Percentiles rank a stretch among this genome's conserved stretches.
Evolutionary conservation across 1,140 invertebrate species (phyloP).

Genomic region (Lepidurus apus): DNA sequence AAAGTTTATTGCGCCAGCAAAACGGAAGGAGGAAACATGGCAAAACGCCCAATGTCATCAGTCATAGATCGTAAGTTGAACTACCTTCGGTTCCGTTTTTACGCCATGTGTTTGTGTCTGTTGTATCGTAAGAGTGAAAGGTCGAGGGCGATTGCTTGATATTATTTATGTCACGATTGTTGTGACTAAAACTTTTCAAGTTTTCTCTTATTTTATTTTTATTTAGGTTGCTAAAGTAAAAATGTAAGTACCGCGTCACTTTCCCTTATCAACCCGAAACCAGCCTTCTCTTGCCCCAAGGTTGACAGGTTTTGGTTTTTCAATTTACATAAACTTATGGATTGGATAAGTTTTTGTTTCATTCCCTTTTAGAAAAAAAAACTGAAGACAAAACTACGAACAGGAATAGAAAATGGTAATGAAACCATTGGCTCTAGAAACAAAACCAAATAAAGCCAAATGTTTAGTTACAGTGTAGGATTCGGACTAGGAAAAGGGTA

Average conservation of each 20-base stretch:
- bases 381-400: too few relatives aligned
- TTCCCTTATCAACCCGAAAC: background rate
- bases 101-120: too few relatives aligned
- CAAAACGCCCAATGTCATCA: constrained; percentile 19
- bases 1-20: background rate
- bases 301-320: constrained; percentile 1
- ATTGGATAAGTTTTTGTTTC: too few relatives aligned
- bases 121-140: too few relatives aligned
- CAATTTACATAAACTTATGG: constrained; percentile 11
- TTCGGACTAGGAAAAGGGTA: too few relatives aligned
- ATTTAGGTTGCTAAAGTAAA: too few relatives aligned
- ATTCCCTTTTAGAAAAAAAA: too few relatives aligned
- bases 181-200: background rate
- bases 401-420: too few relatives aligned
- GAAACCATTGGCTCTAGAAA: too few relatives aligned
- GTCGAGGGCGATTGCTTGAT: too few relatives aligned
- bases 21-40: background rate
- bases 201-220: background rate
- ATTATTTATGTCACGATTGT: background rate
- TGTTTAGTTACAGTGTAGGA: too few relatives aligned
- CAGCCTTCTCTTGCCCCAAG: constrained; percentile 17
- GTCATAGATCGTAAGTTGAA: background rate
- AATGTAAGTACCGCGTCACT: background rate
- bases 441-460: too few relatives aligned
- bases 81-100: background rate